Conservation (phyloP, 1,140 invertebrate species). For the Nasonia giraulti region DNA sequence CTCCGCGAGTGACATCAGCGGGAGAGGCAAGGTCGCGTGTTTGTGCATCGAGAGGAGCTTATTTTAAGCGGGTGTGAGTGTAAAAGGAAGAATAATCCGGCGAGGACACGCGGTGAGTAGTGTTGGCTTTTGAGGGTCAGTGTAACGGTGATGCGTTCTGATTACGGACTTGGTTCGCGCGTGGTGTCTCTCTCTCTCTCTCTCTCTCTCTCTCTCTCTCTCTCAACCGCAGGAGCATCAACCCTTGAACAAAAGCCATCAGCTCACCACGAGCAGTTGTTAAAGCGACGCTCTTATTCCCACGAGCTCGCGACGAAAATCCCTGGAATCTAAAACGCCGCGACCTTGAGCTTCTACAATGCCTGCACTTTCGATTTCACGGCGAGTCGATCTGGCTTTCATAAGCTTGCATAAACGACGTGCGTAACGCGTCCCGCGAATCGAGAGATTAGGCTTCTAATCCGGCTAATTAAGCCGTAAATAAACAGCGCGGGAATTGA, state of each 20-base stretch:
- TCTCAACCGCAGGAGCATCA: too few species aligned
- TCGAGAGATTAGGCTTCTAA: constrained; percentile 3
- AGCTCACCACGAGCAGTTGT: neutral
- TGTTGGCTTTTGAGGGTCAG: too few species aligned
- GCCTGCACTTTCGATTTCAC: constrained; percentile 13
- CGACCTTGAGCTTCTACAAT: neutral
- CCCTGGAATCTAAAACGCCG: neutral
- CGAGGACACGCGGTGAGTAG: too few species aligned
- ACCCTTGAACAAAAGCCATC: neutral
- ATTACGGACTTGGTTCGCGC: too few species aligned
- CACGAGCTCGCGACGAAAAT: neutral
- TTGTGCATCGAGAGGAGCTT: neutral
- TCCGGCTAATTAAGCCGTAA: constrained; percentile 25
- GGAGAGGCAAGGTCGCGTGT: neutral
- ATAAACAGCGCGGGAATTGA: constrained; percentile 5
- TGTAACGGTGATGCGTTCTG: too few species aligned
- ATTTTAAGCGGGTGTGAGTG: too few species aligned
- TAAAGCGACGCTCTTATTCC: neutral
- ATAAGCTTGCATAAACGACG: constrained; percentile 1
- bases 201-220: too few species aligned
- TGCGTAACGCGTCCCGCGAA: too few species aligned
- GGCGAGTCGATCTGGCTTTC: neutral
- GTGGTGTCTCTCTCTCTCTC: too few species aligned
- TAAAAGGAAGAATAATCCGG: too few species aligned
- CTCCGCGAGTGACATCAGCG: neutral